Base-by-base conservation (phyloP, 2,113 vertebrate species). In the Cephalopholis sonnerati region DNA sequence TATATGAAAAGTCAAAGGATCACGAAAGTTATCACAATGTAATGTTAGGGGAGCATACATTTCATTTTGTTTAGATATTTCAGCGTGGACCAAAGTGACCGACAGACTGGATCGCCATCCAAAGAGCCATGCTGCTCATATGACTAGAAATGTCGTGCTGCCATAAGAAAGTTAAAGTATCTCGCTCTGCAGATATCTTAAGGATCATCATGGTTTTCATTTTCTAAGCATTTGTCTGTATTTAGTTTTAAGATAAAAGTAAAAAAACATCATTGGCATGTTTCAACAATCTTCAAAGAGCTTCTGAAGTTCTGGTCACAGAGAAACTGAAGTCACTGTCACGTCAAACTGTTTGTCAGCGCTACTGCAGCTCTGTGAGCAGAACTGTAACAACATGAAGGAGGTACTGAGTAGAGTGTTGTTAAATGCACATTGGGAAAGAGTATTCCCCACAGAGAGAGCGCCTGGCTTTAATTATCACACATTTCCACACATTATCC, bases 401-500 rank as follows among this genome's bases (percentile, higher is more conserved):
- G 66, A 79, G 44, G 41, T 0, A 36, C 18, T 1, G 50, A 77
- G 67, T 6, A 0, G 78, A 41, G 32, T 11, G 50, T 22, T 71
- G 74, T 74, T 77, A 83, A 73, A 51, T 7, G 69, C 58, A 74
- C 65, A 25, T 73, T 85, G 55, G 68, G 84, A 89, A 89, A 87
- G 51, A 59, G n/a, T 67, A 46, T 77, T 87, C 86, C 83, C 88
- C 51, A 59, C 73, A 74, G 82, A 84, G 74, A 27, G 48, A 68
- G 62, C 66, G 72, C 32, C 91, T 93, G 92, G 87, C 39, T 86
- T 91, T 89, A 85, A 92, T 93, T 87, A 92, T 89, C 79, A 89
- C 80, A 92, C 83, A 85, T 91, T 91, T 91, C 85, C 12, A 87
- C 87, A 91, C 89, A 87, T 93, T 90, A 91, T 83, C 10, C 86